Conservation (phyloP, 2,797 vertebrate genomes). For the Rousettus madagascariensis region DNA sequence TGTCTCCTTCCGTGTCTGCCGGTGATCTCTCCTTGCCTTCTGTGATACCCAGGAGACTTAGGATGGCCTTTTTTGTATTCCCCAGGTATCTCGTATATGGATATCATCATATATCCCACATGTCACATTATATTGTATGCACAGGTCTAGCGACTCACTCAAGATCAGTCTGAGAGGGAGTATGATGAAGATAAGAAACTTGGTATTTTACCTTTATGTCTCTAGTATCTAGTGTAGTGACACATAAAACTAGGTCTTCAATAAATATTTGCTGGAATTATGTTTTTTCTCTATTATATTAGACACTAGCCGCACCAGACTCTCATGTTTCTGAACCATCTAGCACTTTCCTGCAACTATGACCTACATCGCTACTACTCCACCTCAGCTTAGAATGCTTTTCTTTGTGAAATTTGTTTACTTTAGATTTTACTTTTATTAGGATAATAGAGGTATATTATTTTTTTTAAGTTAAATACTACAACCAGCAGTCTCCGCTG, state of each 20-base stretch:
- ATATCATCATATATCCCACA: not conserved
- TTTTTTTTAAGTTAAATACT: not conserved
- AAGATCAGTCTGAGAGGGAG: not conserved
- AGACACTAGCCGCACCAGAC: not conserved
- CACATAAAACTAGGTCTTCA: not conserved
- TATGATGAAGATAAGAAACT: not conserved
- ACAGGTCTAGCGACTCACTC: accelerated
- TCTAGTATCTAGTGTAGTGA: not conserved
- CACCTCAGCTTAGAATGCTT: not conserved
- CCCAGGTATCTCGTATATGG: not conserved
- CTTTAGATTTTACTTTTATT: not conserved
- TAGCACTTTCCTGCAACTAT: not conserved
- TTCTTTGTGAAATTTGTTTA: not conserved
- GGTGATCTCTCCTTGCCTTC: not conserved
- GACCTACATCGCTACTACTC: not conserved
- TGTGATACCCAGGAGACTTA: too few species aligned
- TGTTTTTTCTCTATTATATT: not conserved
- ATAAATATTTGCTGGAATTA: not conserved
- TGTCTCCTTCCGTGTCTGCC: not conserved
- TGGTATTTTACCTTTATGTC: not conserved
- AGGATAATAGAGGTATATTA: not conserved
- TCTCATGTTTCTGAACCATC: not conserved
- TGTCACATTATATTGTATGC: not conserved
- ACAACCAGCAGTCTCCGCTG: not conserved
- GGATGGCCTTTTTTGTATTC: not conserved